phyloP scores from a whole-genome alignment of 2,797 vertebrate species.

The Alectoris magna region DNA sequence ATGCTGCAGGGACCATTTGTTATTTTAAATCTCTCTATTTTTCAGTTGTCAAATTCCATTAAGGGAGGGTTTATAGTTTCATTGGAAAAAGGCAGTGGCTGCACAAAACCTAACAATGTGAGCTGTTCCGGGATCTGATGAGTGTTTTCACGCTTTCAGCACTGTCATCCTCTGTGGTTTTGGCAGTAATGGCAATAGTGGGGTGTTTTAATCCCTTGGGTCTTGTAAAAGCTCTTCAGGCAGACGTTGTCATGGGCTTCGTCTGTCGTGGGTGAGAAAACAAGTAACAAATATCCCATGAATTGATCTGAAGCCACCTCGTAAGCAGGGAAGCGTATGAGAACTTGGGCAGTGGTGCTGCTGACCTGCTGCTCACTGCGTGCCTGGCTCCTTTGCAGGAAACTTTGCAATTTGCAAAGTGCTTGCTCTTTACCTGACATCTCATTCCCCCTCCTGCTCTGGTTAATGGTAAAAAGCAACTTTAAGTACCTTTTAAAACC shows the following conservation, averaged over 20 bases:
- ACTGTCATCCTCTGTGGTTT: background rate
- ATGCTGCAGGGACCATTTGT: conserved; percentile 62
- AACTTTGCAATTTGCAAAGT: background rate
- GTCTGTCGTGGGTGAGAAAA: background rate
- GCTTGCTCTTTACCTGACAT: background rate
- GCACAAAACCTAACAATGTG: background rate
- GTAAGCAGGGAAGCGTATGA: background rate
- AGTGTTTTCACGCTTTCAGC: conserved; percentile 5
- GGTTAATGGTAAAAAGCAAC: conserved; percentile 22
- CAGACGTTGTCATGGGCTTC: background rate
- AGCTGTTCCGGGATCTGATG: background rate
- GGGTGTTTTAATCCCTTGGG: background rate
- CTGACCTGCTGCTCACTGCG: fast-evolving
- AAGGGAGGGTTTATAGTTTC: conserved; percentile 44
- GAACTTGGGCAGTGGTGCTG: fast-evolving
- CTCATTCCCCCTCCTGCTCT: background rate
- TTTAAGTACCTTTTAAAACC: conserved; percentile 23
- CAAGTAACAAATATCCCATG: background rate
- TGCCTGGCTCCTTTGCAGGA: background rate
- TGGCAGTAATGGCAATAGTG: background rate
- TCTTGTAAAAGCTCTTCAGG: background rate
- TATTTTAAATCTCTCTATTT: conserved; percentile 69
- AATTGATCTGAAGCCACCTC: background rate
- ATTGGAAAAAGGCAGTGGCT: conserved; percentile 18
- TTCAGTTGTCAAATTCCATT: conserved; percentile 73